A percentile compares a stretch with the other conserved stretches of the same genome.
These are phyloP conservation scores for Stenotaenia linearis DNA, from an alignment of 2,888 invertebrate species.

Conservation along the genomic window DNA sequence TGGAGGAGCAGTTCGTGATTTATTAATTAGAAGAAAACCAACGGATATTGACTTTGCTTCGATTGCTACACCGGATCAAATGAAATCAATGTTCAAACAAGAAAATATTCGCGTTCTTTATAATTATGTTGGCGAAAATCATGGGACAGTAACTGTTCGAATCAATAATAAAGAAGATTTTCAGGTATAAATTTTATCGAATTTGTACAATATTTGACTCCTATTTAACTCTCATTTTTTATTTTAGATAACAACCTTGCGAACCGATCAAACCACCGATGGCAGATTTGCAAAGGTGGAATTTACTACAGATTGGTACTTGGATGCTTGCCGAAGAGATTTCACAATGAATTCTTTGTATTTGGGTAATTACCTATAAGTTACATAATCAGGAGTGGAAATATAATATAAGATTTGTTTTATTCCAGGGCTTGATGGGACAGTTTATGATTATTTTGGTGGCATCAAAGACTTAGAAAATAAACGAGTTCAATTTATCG, in stretches of 20 bases:
- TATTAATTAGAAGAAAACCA: slow-evolving; percentile 69
- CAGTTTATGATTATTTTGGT: slow-evolving; percentile 86
- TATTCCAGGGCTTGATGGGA: slow-evolving; percentile 77
- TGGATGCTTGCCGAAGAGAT: slow-evolving; percentile 92
- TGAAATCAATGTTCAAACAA: slow-evolving; percentile 84
- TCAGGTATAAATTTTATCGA: slow-evolving; percentile 56
- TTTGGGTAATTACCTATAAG: slow-evolving; percentile 56
- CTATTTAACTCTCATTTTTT: not conserved
- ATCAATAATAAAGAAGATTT: slow-evolving; percentile 92
- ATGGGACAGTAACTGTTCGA: slow-evolving; percentile 92
- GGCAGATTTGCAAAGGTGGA: slow-evolving; percentile 93
- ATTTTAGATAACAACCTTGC: slow-evolving; percentile 69
- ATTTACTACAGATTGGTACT: slow-evolving; percentile 85
- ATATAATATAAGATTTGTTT: not conserved
- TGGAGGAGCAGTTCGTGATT: slow-evolving; percentile 91
- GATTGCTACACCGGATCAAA: slow-evolving; percentile 88
- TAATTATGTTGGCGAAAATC: slow-evolving; percentile 80
- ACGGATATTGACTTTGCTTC: slow-evolving; percentile 97
- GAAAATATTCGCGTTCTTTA: slow-evolving; percentile 89
- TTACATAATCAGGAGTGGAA: not conserved
- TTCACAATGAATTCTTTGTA: slow-evolving; percentile 98
- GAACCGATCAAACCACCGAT: slow-evolving; percentile 86
- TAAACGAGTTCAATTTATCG: slow-evolving; percentile 82
- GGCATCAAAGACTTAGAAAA: slow-evolving; percentile 84
- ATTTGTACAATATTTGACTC: not conserved